Conservation (phyloP, 2,113 vertebrate species). For the Argyrosomus japonicus region DNA sequence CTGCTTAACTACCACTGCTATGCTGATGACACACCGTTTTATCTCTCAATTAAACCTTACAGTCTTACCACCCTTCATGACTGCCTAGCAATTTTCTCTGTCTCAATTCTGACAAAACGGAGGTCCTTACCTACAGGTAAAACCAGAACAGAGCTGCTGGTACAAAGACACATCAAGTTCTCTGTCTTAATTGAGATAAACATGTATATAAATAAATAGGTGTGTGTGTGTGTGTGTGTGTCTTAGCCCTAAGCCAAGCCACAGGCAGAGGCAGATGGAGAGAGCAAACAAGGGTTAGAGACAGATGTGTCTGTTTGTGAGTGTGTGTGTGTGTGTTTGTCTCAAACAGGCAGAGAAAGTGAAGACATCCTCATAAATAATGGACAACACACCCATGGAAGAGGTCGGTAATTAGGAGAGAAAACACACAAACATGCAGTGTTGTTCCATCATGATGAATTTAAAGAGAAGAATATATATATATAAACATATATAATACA, state of each 20-base stretch:
- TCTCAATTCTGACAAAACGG: too few species aligned
- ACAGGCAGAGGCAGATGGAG: conserved; percentile 57
- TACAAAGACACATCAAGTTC: conserved; percentile 10
- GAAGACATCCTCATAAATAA: conserved; percentile 51
- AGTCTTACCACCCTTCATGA: too few species aligned
- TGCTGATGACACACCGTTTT: too few species aligned
- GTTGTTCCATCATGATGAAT: background rate
- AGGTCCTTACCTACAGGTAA: too few species aligned
- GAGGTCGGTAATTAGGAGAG: conserved; percentile 7
- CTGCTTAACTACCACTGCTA: too few species aligned
- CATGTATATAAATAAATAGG: conserved; percentile 34
- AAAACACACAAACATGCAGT: background rate
- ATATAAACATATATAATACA: too few species aligned
- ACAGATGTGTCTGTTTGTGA: conserved; percentile 50
- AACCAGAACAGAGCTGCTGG: too few species aligned
- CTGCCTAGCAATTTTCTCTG: too few species aligned
- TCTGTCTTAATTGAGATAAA: conserved; percentile 34
- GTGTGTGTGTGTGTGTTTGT: conserved; percentile 20
- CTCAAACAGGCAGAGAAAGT: background rate
- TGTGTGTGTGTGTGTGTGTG: conserved; percentile 23
- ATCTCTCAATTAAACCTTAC: too few species aligned
- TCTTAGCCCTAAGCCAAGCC: conserved; percentile 33
- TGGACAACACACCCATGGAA: conserved; percentile 12
- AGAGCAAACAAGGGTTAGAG: conserved; percentile 50
- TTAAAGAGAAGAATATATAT: background rate